These are phyloP conservation scores for Psophia crepitans DNA, from an alignment of 2,113 vertebrate genomes.

Conservation along the genomic window DNA sequence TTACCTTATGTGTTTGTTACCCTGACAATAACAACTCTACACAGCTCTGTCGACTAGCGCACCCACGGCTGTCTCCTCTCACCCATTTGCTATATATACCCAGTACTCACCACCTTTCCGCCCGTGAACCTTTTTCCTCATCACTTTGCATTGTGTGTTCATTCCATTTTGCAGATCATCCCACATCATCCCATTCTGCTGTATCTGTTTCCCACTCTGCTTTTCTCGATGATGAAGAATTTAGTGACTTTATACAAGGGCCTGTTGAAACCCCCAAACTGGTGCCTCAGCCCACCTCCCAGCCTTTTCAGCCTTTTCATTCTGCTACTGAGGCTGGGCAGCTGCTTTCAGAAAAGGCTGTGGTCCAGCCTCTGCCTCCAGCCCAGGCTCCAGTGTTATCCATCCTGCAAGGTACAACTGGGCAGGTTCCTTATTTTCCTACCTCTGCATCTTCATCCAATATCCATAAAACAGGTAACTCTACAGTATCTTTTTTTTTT, in stretches of 20 bases:
- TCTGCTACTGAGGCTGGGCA: constrained; percentile 69
- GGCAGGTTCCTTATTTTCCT: constrained; percentile 70
- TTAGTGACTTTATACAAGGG: constrained; percentile 98
- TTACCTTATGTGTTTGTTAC: background rate
- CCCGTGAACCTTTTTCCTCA: background rate
- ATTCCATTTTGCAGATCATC: constrained; percentile 94
- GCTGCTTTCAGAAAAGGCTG: constrained; percentile 73
- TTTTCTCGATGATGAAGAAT: constrained; percentile 90
- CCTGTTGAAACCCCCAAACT: constrained; percentile 74
- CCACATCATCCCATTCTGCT: constrained; percentile 87
- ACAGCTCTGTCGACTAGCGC: background rate
- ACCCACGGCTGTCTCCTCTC: background rate
- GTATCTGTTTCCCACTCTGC: constrained; percentile 82
- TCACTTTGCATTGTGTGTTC: constrained; percentile 68
- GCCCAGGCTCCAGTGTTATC: constrained; percentile 74
- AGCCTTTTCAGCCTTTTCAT: constrained; percentile 73
- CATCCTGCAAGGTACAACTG: constrained; percentile 61
- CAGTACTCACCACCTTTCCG: background rate
- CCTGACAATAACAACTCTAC: background rate
- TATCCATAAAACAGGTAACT: constrained; percentile 74
- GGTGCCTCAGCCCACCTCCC: constrained; percentile 70
- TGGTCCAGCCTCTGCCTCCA: constrained; percentile 77
- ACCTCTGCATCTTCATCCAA: constrained; percentile 68
- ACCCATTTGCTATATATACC: background rate
- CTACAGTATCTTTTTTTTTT: background rate